Conservation (phyloP, 2,797 vertebrate species). For the Onychomys torridus region DNA sequence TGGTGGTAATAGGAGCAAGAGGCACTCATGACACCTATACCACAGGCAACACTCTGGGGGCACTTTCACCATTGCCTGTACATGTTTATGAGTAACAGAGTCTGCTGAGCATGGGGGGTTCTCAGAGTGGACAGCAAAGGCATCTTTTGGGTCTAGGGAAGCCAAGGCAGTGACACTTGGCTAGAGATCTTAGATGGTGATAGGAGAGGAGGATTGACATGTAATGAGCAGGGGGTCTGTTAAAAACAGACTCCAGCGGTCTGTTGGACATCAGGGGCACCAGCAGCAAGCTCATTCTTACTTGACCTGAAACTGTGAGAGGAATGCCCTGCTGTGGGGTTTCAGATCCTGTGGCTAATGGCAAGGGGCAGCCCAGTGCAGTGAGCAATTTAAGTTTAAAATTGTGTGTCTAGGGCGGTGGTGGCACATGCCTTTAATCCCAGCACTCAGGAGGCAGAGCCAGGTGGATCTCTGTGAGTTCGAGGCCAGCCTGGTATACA, state of each 20-base stretch:
- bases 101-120: accelerated
- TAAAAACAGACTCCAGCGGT: background rate
- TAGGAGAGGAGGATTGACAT: accelerated
- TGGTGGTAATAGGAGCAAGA: accelerated
- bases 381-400: background rate
- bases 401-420: too few species aligned
- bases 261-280: background rate
- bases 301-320: background rate
- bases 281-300: background rate
- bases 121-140: background rate
- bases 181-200: background rate
- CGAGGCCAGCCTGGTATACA: too few species aligned
- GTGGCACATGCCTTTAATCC: too few species aligned
- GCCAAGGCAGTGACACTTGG: background rate
- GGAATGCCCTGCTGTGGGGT: background rate
- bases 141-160: background rate
- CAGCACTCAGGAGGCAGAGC: too few species aligned
- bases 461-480: too few species aligned
- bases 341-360: background rate
- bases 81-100: background rate
- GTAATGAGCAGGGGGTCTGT: background rate
- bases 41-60: background rate
- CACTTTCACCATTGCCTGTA: background rate
- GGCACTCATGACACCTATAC: background rate
- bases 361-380: background rate